Conservation (phyloP, 35 echinoderm and acorn worm genomes). For the Holothuria glaberrima region DNA sequence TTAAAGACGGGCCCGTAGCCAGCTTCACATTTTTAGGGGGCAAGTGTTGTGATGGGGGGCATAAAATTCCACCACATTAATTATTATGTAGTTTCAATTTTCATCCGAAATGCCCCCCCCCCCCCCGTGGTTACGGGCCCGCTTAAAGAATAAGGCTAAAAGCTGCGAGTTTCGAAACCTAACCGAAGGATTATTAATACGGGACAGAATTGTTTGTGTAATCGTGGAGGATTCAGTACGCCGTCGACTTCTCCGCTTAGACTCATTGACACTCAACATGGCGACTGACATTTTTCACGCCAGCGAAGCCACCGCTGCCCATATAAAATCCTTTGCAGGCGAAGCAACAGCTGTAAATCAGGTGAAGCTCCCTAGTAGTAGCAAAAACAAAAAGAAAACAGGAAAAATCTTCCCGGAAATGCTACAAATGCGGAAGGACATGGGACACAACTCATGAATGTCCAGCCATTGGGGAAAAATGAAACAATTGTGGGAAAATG, state of each 20-base stretch:
- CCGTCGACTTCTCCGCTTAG: background rate
- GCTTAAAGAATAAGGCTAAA: slow-evolving; percentile 41
- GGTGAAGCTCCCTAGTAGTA: background rate
- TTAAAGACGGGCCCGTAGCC: no score
- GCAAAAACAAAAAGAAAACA: no score
- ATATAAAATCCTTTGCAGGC: background rate
- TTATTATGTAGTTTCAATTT: no score
- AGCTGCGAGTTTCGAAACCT: slow-evolving; percentile 49
- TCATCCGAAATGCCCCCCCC: no score
- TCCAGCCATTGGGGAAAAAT: background rate
- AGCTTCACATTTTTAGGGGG: no score
- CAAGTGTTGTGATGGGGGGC: no score
- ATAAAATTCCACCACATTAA: no score
- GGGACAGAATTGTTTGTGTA: slow-evolving; percentile 46
- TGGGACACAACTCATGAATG: background rate
- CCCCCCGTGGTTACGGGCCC: no score
- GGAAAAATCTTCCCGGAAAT: no score
- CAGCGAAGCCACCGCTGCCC: background rate
- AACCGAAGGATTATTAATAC: slow-evolving; percentile 21
- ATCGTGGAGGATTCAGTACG: slow-evolving; percentile 17
- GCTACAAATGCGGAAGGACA: background rate
- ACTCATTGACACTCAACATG: slow-evolving; percentile 21
- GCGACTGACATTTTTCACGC: slow-evolving; percentile 38
- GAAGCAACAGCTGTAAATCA: background rate
- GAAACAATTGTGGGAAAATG: slow-evolving; percentile 15